Evolutionary conservation across 2,113 vertebrate species (phyloP), one percentile per base, ranked within the genome.

Genomic region (Cricetomys ansorgei): DNA sequence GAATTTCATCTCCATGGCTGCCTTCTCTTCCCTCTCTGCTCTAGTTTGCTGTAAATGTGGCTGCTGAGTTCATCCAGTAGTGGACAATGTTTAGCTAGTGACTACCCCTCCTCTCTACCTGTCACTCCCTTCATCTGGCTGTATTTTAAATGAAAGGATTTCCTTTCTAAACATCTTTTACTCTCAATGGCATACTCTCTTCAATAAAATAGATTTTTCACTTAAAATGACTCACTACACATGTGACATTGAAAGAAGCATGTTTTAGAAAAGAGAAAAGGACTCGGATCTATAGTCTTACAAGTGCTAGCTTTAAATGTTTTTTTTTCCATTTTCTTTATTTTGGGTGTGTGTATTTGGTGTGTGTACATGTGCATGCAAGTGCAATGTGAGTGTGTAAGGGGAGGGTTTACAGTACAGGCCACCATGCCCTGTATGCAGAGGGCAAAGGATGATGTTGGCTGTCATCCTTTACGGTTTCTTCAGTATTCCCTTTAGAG

Each of bases 131-230:
- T 69, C 8, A 23, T 27, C 45, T 70, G 77, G 16, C 34, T 87
- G 34, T 91, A 80, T 73, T 89, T 94, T 91, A 91, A 23, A 37
- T 0, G 1, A 69, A 94, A 94, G 93, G 2, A 48, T 93, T 96
- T 93, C 29, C 72, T 89, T 86, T 96, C 40, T n/a, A 73, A 90
- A 80, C 55, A 59, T 87, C 80, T 57, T 87, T 97, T 92, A 87
- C 93, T 40, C 62, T 23, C 69, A 92, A 91, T 88, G 91, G 91
- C 76, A 81, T 62, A 1, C 48, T 85, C 90, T 96, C 55, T 95
- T 86, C 7, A 91, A 37, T 59, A 91, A 92, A 92, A 90, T 91
- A 59, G 70, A 64, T 83, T 94, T 91, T 87, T 31, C 1, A 72
- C 62, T 96, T 96, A 87, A 85, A 96, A 70, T 94, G 85, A 87